These are phyloP conservation scores for Ostrea denselamellosa DNA, from an alignment of 1,140 invertebrate genomes.

Conservation along the genomic window DNA sequence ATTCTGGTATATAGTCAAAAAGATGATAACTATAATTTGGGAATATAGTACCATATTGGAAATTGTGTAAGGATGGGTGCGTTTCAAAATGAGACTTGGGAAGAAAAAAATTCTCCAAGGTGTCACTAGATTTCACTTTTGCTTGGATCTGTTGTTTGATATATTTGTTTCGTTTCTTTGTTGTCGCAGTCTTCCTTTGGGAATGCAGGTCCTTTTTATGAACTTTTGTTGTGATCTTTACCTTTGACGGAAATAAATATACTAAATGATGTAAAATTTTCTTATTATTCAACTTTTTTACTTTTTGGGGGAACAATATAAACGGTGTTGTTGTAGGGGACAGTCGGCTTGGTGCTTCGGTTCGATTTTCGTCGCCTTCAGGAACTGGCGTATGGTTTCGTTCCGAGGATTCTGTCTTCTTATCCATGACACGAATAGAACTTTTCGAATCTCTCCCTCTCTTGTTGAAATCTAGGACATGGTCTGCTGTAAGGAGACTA, in stretches of 20 bases:
- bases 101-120: background rate
- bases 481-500: no score
- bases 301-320: background rate
- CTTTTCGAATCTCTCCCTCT: no score
- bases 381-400: no score
- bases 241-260: background rate
- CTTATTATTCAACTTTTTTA: background rate
- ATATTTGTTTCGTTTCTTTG: background rate
- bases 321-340: background rate
- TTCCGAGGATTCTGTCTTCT: no score
- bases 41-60: background rate
- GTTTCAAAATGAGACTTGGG: background rate
- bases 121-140: background rate
- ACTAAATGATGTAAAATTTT: constrained; percentile 11
- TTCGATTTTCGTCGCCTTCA: no score
- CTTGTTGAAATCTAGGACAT: no score
- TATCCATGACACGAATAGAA: no score
- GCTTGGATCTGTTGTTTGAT: background rate
- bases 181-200: background rate
- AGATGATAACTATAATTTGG: background rate
- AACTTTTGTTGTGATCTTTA: background rate
- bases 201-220: background rate
- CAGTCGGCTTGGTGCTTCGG: background rate
- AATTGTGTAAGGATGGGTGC: background rate
- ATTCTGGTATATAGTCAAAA: background rate